Base-by-base conservation (phyloP, 2,797 vertebrate genomes). In the Cynopterus sphinx region DNA sequence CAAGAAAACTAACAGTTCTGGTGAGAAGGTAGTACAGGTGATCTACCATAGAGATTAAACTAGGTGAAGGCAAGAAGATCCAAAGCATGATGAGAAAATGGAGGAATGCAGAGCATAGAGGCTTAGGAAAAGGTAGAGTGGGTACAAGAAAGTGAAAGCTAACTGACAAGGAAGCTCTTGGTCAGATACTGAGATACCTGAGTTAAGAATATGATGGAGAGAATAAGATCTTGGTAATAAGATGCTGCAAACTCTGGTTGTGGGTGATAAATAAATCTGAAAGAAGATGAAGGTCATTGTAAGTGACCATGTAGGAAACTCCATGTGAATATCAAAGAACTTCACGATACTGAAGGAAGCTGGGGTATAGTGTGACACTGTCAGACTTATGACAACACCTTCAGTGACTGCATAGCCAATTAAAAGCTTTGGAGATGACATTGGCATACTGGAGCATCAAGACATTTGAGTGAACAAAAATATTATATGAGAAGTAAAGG, bases 381-480 rank as follows among this genome's bases (percentile, higher is more conserved):
- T 61, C 19, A 31, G 31, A 28, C 43, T 93, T 53, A 70, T 6
- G 26, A 63, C 3, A 8, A 31, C 82, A 21, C 0, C 24, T 17
- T 67, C 39, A 6, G 1, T 15, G 12, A 24, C 4, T 1, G 12
- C 33, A 74, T 53, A 87, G 43, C 8, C 16, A 53, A 13, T 4
- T 39, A 19, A 31, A 4, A 16, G 8, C 36, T 43, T 75, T 33
- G n/a, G 12, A 19, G 43, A 74, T 43, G 53, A 49, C 2, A 10
- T 3, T 19, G 36, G 51, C 5, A 0, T 9, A 8, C 61, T 3
- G 4, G 15, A 28, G 10, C 5, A 5, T 24, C 17, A 33, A 15
- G 59, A 55, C 19, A 12, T 33, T 57, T 3, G 31, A 24, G 31
- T 4, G 21, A 65, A 83, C 8, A 65, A 59, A 65, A 63, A 49